A percentile compares a stretch with the other conserved stretches of the same genome.
These are phyloP conservation scores for Cecidostiba fungosa DNA, from an alignment of 2,888 invertebrate species.

Conservation along the genomic window DNA sequence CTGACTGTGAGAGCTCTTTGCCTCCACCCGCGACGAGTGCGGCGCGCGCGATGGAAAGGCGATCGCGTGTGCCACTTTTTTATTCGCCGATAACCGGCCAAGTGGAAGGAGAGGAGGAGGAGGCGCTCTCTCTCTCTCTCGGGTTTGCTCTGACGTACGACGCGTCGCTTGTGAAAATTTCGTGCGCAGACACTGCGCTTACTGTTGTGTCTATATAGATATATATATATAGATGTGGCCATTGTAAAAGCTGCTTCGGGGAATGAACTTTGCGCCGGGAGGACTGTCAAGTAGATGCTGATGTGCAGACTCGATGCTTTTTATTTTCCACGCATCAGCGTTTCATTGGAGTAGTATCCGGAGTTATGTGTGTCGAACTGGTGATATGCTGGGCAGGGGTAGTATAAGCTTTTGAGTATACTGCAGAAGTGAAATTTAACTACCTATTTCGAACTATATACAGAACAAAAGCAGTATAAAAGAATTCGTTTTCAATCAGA, in stretches of 20 bases:
- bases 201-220: neutral
- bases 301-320: neutral
- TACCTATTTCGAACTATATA: no score
- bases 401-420: no score
- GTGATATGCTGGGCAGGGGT: no score
- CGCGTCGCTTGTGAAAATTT: neutral
- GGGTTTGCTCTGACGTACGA: neutral
- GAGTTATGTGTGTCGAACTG: no score
- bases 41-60: constrained; percentile 22
- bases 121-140: neutral
- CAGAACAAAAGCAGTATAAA: no score
- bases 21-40: constrained; percentile 2
- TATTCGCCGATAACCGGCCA: constrained; percentile 54
- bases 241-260: constrained; percentile 30
- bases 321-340: no score
- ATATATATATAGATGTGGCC: no score
- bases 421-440: no score
- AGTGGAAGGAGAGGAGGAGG: constrained; percentile 16
- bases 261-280: constrained; percentile 40
- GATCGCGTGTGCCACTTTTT: constrained; percentile 71
- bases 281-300: neutral
- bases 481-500: no score
- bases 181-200: constrained; percentile 7
- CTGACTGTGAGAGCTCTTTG: neutral
- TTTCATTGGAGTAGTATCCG: no score